Percentiles rank a stretch among this genome's conserved stretches.
Evolutionary conservation across 1,140 invertebrate species (phyloP).

Genomic region (Holcopasites calliopsidis): DNA sequence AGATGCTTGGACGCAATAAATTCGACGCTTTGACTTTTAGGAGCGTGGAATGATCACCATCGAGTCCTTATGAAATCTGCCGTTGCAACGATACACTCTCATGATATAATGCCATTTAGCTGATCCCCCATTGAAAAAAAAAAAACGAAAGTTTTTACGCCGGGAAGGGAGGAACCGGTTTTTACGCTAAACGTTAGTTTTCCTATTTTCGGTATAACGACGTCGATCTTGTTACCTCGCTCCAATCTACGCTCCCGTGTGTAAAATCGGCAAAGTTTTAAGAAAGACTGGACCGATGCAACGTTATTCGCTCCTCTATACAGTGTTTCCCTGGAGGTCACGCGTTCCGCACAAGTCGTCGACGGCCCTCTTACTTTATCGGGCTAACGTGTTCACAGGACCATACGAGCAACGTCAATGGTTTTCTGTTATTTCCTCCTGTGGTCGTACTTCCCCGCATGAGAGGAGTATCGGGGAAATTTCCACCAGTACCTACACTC

Average conservation of each 20-base stretch:
- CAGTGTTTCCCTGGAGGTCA: constrained; percentile 38
- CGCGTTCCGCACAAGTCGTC: constrained; percentile 32
- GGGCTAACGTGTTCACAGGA: background rate
- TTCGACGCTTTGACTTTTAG: background rate
- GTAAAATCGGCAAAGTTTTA: constrained; percentile 28
- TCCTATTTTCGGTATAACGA: background rate
- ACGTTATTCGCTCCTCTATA: constrained; percentile 45
- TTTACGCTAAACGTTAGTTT: background rate
- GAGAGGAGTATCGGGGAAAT: background rate
- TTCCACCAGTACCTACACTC: background rate
- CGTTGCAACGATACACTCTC: background rate
- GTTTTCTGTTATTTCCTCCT: constrained; percentile 1
- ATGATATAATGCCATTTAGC: background rate
- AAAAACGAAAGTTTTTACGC: background rate
- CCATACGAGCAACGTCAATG: background rate
- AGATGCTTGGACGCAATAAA: background rate
- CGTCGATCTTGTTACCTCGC: background rate
- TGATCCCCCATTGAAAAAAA: too few relatives aligned
- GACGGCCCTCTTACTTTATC: constrained; percentile 17
- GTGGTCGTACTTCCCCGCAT: constrained; percentile 15
- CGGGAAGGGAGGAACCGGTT: too few relatives aligned
- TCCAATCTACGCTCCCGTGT: background rate
- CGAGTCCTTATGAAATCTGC: background rate
- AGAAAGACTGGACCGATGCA: constrained; percentile 42
- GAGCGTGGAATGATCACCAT: background rate